phyloP scores from a whole-genome alignment of 2,888 invertebrate species.

The Limulus polyphemus region DNA sequence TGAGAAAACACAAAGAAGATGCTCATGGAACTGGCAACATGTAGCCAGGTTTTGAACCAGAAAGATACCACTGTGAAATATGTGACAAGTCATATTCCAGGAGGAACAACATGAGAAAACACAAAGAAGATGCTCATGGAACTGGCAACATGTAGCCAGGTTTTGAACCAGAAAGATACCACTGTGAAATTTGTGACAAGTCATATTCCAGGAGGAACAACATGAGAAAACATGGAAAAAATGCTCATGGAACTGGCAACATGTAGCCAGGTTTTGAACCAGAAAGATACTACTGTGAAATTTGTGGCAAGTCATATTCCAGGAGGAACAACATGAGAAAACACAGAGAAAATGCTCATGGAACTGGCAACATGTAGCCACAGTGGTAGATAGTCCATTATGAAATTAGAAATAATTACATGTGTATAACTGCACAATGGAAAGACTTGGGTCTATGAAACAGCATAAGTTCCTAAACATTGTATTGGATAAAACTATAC shows the following conservation, averaged over 20 bases:
- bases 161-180: constrained; percentile 15
- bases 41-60: constrained; percentile 7
- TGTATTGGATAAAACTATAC: too few relatives aligned
- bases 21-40: constrained; percentile 5
- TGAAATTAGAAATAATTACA: too few relatives aligned
- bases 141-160: neutral
- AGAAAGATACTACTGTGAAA: constrained; percentile 16
- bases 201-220: constrained; percentile 19
- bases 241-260: constrained; percentile 6
- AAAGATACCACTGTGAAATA: constrained; percentile 17
- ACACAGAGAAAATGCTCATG: constrained; percentile 12
- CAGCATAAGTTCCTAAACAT: too few relatives aligned
- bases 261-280: constrained; percentile 5
- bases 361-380: neutral
- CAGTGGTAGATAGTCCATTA: too few relatives aligned
- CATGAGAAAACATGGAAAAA: constrained; percentile 12
- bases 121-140: constrained; percentile 11
- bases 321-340: constrained; percentile 18
- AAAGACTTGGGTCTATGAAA: too few relatives aligned
- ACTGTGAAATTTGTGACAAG: constrained; percentile 16
- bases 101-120: constrained; percentile 17
- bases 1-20: constrained; percentile 12
- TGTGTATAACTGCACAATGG: too few relatives aligned
- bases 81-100: constrained; percentile 18
- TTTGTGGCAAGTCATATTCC: constrained; percentile 16